Percentiles rank a stretch among this genome's conserved stretches.
Conservation (phyloP, 2,113 vertebrate species). For the Peucedramus taeniatus region DNA sequence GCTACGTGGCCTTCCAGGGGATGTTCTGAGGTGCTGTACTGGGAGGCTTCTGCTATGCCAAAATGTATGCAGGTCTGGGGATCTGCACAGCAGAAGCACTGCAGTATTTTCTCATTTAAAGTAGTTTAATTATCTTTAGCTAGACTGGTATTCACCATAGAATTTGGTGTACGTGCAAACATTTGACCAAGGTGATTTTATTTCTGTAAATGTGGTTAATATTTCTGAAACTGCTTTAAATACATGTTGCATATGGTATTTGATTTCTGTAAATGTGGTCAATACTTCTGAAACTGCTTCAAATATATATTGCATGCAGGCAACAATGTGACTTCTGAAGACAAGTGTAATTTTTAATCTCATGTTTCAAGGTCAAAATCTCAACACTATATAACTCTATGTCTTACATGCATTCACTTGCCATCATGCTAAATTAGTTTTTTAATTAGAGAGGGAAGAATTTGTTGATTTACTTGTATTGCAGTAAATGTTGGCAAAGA, state of each 20-base stretch:
- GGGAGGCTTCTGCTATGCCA: neutral
- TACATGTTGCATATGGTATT: neutral
- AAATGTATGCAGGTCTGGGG: neutral
- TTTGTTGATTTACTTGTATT: neutral
- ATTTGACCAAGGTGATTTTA: neutral
- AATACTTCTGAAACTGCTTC: neutral
- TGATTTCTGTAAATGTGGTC: neutral
- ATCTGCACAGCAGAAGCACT: neutral
- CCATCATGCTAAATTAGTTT: neutral
- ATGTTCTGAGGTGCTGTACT: neutral
- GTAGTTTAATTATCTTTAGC: neutral
- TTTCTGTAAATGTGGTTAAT: neutral
- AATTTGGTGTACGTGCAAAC: fast-evolving
- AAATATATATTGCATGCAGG: neutral
- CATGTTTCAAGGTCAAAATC: neutral
- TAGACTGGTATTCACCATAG: neutral
- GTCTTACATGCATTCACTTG: neutral
- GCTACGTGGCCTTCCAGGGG: fast-evolving
- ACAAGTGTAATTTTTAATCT: neutral
- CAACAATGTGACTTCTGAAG: neutral
- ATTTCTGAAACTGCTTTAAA: neutral
- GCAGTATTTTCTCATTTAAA: neutral
- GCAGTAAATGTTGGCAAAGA: neutral
- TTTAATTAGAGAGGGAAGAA: neutral
- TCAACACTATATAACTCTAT: neutral